Evolutionary conservation across 2,797 vertebrate species (phyloP), one percentile per base, ranked within the genome.

Genomic region (Alcedo atthis): DNA sequence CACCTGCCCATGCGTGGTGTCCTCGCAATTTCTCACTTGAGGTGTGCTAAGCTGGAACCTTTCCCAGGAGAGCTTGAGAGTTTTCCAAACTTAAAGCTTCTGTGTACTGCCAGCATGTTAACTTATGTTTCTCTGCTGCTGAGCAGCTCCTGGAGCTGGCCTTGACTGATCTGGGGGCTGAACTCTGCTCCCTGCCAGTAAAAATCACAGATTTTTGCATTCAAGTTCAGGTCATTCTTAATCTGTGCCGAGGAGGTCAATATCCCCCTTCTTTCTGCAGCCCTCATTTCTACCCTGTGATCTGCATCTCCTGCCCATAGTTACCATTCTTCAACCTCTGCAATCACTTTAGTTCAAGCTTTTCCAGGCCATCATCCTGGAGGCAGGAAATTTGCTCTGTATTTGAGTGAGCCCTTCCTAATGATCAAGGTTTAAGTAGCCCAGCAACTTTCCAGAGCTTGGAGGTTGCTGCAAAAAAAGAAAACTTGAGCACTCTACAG

Each of bases 331-430:
- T 68, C 53, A 5, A 45, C 25, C 32, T n/a, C 49, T 33, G 35
- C 1, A 1, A 8, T n/a, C 0, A 1, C 9, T 55, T 82, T 45
- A 61, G n/a, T 83, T 33, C 59, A 1, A 2, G 48, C 15, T 68
- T 74, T 61, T 62, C n/a, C 2, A 3, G 19, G 22, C 28, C 16
- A 42, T 49, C 35, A 15, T 18, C 35, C n/a, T 12, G 22, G 74
- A 54, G 9, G 48, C 48, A 62, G 57, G n/a, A 33, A 0, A 2
- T 40, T 24, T 53, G 32, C 32, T 51, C 64, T 70, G 45, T 49
- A 25, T 59, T 73, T 48, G 28, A 15, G 40, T 25, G 35, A 55
- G 14, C 55, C 55, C 17, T 35, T 45, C 28, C 45, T 81, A n/a
- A 28, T 53, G 21, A 10, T 12, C 2, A 4, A 58, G 16, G 43